A percentile compares a stretch with the other conserved stretches of the same genome.
These are phyloP conservation scores for Struthidea cinerea DNA, from an alignment of 2,113 vertebrate genomes.

Conservation along the genomic window DNA sequence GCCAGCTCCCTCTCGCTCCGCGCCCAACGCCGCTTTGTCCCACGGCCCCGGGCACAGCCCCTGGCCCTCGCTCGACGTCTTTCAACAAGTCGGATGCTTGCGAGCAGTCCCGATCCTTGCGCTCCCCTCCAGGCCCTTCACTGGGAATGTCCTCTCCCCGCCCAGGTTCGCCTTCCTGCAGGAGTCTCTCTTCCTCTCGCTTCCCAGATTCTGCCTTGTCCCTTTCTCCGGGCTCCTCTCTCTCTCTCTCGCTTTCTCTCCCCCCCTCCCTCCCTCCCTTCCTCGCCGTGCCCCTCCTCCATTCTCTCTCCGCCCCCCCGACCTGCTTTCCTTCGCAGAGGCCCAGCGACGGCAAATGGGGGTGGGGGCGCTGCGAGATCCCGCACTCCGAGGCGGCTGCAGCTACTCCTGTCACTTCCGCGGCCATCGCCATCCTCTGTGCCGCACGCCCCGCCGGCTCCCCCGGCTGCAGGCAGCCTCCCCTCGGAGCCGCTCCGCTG, in stretches of 20 bases:
- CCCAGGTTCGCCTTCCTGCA: background rate
- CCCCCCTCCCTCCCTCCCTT: background rate
- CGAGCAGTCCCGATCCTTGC: background rate
- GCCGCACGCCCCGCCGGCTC: background rate
- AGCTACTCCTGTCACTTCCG: background rate
- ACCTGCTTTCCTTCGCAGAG: constrained; percentile 2
- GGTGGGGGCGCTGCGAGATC: background rate
- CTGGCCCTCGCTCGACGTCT: background rate
- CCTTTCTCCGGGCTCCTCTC: background rate
- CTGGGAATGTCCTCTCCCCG: background rate
- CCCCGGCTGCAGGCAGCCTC: background rate
- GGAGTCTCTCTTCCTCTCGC: background rate
- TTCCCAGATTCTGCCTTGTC: background rate
- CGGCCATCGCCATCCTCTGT: background rate
- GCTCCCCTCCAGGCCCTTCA: background rate
- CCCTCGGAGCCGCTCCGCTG: background rate
- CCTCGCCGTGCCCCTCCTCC: background rate
- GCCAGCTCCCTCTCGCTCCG: background rate
- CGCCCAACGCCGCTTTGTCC: background rate
- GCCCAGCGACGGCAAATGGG: background rate
- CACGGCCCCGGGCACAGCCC: background rate
- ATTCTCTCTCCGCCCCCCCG: background rate
- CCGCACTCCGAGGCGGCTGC: background rate
- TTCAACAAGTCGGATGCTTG: background rate
- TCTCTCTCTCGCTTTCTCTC: background rate